Conservation (phyloP, 1,140 invertebrate genomes). For the Drosophila tsacasi region DNA sequence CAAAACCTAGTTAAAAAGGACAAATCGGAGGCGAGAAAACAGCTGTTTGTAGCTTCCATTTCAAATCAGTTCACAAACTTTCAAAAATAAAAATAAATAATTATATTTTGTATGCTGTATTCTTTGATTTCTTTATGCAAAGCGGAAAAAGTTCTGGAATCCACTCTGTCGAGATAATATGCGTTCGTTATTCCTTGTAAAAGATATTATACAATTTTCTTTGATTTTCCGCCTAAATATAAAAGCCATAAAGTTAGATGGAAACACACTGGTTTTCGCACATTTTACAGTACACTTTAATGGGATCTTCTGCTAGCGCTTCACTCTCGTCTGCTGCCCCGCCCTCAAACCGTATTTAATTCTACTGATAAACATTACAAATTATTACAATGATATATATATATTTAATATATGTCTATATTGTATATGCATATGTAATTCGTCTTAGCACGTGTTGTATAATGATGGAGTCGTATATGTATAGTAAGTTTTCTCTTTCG, state of each 20-base stretch:
- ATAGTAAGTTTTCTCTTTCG: constrained; percentile 34
- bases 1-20: constrained; percentile 21
- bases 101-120: not conserved
- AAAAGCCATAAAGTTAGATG: not conserved
- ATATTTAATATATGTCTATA: constrained; percentile 70
- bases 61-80: not conserved
- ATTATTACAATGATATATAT: constrained; percentile 82
- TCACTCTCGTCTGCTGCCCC: constrained; percentile 42
- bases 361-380: constrained; percentile 82
- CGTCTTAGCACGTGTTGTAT: constrained; percentile 45
- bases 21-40: not conserved
- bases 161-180: not conserved
- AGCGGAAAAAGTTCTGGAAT: not conserved
- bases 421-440: constrained; percentile 75
- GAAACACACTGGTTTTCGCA: not conserved
- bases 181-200: not conserved
- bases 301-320: constrained; percentile 36
- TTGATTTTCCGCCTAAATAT: not conserved
- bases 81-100: not conserved
- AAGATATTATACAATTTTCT: not conserved
- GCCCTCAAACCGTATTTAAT: constrained; percentile 41
- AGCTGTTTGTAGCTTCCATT: not conserved
- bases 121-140: not conserved
- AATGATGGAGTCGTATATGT: constrained; percentile 44
- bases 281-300: constrained; percentile 54